Evolutionary conservation across 2,113 vertebrate genomes (phyloP).

Genomic region (Siphamia tubifer): DNA sequence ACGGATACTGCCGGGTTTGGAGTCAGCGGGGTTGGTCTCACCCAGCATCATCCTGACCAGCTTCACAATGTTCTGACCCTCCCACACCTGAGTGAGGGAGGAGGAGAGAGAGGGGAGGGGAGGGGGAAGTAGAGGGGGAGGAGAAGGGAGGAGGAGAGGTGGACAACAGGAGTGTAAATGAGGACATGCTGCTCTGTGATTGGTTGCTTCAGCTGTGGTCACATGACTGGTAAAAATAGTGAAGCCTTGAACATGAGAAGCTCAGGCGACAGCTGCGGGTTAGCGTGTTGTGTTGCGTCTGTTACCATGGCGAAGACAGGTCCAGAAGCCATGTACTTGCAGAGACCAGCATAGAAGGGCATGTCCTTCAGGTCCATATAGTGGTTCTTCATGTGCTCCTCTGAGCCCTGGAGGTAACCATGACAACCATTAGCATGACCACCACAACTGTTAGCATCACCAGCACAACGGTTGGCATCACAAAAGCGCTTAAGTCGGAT

Average conservation of each 20-base stretch:
- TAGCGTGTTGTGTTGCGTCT: background rate
- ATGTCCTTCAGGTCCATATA: conserved; percentile 91
- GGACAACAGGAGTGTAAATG: background rate
- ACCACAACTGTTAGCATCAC: background rate
- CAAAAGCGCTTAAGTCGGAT: too few relatives aligned
- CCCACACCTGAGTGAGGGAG: conserved; percentile 86
- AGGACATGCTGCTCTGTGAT: too few relatives aligned
- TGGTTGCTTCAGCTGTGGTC: too few relatives aligned
- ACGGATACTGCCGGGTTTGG: conserved; percentile 95
- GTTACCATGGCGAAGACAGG: conserved; percentile 91
- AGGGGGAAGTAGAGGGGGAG: background rate
- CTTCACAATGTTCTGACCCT: conserved; percentile 91
- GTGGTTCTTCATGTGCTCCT: conserved; percentile 89
- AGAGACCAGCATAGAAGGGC: conserved; percentile 88
- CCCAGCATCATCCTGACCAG: conserved; percentile 92
- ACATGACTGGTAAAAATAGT: background rate
- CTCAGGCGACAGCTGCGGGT: background rate
- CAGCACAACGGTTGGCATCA: background rate
- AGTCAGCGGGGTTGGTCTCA: conserved; percentile 94
- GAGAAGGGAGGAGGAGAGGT: background rate
- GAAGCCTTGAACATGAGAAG: background rate
- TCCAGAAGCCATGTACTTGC: conserved; percentile 91
- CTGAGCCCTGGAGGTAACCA: conserved; percentile 79
- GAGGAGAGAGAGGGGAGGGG: background rate
- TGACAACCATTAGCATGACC: too few relatives aligned